These are phyloP conservation scores for Halyomorpha halys DNA, from an alignment of 1,140 invertebrate genomes.

Conservation along the genomic window DNA sequence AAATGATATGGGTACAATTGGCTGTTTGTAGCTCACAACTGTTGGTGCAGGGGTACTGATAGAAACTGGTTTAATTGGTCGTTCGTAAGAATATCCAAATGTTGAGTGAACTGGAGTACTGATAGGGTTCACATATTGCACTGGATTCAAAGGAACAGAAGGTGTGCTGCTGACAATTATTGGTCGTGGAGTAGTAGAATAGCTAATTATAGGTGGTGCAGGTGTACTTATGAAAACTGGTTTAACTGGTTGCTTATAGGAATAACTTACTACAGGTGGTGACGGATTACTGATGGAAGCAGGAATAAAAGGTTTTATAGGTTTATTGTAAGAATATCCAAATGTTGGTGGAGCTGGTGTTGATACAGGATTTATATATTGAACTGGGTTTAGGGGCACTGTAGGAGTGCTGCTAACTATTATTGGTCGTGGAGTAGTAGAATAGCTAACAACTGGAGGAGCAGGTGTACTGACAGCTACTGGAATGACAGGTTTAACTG, in stretches of 20 bases:
- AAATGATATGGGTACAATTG: not conserved
- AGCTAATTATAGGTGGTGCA: conserved; percentile 19
- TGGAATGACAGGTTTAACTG: conserved; percentile 1
- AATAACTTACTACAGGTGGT: conserved; percentile 4
- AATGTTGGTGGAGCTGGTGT: conserved; percentile 14
- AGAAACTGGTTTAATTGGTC: conserved; percentile 10
- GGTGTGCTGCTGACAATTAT: not conserved
- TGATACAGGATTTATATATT: conserved; percentile 21
- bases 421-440: conserved; percentile 19
- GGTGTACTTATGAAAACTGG: conserved; percentile 14
- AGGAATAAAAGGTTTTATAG: too few species aligned
- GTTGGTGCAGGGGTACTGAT: conserved; percentile 13
- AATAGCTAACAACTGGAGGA: conserved; percentile 21
- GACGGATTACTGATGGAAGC: not conserved
- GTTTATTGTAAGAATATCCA: conserved; percentile 20
- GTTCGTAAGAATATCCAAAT: conserved; percentile 26
- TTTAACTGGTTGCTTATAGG: conserved; percentile 8
- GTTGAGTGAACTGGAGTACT: conserved; percentile 11
- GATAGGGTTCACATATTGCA: conserved; percentile 21
- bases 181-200: conserved; percentile 23
- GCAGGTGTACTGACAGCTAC: conserved; percentile 11
- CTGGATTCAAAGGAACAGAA: conserved; percentile 16
- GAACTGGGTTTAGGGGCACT: conserved; percentile 26
- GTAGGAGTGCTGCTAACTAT: conserved; percentile 24
- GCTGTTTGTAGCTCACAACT: conserved; percentile 21